These are phyloP conservation scores for Acrocephalus arundinaceus DNA, from an alignment of 2,113 vertebrate species.

Conservation along the genomic window DNA sequence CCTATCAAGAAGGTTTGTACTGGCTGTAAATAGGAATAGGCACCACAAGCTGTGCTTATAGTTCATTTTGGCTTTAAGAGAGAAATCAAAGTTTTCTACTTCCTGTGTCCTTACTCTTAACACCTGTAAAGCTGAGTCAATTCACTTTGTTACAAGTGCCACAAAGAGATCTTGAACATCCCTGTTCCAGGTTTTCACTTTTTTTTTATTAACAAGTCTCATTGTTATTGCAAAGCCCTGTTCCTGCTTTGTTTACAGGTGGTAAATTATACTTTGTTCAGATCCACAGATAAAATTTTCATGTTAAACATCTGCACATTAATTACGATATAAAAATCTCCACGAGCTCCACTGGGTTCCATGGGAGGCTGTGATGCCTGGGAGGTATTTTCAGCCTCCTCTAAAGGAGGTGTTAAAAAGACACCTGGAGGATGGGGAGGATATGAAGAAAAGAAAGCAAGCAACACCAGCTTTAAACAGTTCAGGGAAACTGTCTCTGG, in stretches of 20 bases:
- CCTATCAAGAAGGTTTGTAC: background rate
- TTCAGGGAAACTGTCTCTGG: background rate
- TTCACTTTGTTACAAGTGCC: background rate
- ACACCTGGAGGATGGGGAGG: background rate
- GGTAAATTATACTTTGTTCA: background rate
- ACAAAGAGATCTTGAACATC: background rate
- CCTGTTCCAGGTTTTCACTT: background rate
- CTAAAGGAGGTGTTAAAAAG: background rate
- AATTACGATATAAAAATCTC: background rate
- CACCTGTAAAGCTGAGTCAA: background rate
- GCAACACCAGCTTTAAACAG: background rate
- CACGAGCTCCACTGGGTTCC: background rate
- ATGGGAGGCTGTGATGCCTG: background rate
- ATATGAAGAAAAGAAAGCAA: background rate
- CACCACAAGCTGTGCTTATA: background rate
- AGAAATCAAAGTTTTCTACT: background rate
- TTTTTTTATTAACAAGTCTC: background rate
- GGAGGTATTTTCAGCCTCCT: background rate
- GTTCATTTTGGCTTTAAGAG: background rate
- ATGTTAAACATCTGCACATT: background rate
- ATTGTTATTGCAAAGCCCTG: background rate
- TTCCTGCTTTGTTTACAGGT: background rate
- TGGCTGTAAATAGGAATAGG: background rate
- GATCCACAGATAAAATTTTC: background rate
- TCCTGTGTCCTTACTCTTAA: background rate